Evolutionary conservation across 1,140 invertebrate species (phyloP), one percentile per base, ranked within the genome.

Genomic region (Notospermus geniculatus): DNA sequence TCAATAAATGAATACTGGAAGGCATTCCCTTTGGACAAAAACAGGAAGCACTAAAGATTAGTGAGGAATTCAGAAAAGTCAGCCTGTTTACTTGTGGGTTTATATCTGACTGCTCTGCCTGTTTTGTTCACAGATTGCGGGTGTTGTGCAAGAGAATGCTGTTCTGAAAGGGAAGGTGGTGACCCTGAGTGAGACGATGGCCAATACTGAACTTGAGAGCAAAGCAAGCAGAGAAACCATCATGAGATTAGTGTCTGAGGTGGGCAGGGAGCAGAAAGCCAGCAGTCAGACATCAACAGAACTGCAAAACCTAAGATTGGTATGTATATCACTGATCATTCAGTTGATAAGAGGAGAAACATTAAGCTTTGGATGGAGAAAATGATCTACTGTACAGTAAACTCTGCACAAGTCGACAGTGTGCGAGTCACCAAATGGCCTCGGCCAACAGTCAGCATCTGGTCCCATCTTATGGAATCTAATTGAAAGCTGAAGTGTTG

Each of bases 171-270:
- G 80, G 7, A 79, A 76, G 64, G 62, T 80, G 25, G 56, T 76
- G 1, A 79, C 73, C 5, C 54, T 81, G 58, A 74, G 70, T 64
- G 80, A 81, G 63, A 64, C 68, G 9, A 41, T 76, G n/a, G 68
- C 68, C 23, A 75, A 71, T 50, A 74, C 71, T 39, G 75, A 82
- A 58, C 54, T 78, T 4, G 80, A 82, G 61, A 74, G 69, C n/a
- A 79, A 81, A 56, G 79, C 80, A 0, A 80, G 77, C 64, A 64
- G 80, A 25, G 79, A 81, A 65, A 81, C 80, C 2, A 82, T 82
- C 55, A 78, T 79, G 76, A 71, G 80, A 52, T 70, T 82, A 23
- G 79, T 80, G 28, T 74, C 74, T 27, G 80, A 82, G 62, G 73
- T 80, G 36, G 74, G 77, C 9, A 64, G 73, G 39, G 78, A 81